Evolutionary conservation across 2,113 vertebrate genomes (phyloP).

Genomic region (Hemiprocne comata): DNA sequence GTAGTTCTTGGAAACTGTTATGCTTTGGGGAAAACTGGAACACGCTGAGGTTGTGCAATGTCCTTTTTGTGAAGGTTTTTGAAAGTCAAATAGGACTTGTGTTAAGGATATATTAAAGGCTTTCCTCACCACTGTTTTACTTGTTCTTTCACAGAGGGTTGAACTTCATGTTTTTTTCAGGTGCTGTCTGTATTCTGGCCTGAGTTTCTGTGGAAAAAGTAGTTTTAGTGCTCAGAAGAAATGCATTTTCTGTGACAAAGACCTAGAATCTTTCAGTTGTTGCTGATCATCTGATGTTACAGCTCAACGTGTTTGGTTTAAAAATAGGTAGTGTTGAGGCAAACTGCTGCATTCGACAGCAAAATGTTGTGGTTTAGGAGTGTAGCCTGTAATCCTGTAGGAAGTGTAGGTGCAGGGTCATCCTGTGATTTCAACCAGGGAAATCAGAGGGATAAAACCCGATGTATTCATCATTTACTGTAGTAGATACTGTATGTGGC

Average conservation of each 20-base stretch:
- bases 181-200: neutral
- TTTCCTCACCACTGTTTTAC: neutral
- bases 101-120: neutral
- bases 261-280: neutral
- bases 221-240: neutral
- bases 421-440: constrained; percentile 50
- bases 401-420: neutral
- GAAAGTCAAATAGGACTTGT: neutral
- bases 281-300: neutral
- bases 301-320: neutral
- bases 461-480: constrained; percentile 34
- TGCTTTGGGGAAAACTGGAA: neutral
- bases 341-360: neutral
- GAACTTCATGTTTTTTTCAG: neutral
- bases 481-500: constrained; percentile 30
- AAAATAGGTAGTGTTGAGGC: neutral
- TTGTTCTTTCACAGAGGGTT: neutral
- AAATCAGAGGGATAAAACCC: constrained; percentile 42
- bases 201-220: neutral
- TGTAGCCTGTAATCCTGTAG: neutral
- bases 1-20: neutral
- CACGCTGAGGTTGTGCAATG: neutral
- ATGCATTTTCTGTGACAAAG: neutral
- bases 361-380: neutral
- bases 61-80: neutral